A percentile compares a stretch with the other conserved stretches of the same genome.
Evolutionary conservation across 1,140 invertebrate species (phyloP).

Genomic region (Brachionus manjavacas): DNA sequence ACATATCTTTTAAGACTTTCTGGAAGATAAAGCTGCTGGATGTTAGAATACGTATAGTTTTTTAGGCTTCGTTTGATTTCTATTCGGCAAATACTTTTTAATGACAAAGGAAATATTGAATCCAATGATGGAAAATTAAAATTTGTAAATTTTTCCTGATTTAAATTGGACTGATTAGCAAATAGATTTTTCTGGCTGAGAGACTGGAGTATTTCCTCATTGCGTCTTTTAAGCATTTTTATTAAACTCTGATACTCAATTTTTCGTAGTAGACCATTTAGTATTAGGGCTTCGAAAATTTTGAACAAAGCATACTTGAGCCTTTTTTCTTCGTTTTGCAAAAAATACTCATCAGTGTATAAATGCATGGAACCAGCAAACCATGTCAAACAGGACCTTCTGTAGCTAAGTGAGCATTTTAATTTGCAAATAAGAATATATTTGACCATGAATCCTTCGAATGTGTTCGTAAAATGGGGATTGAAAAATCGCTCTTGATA

Average conservation of each 20-base stretch:
- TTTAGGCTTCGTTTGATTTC: background rate
- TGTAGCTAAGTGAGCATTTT: background rate
- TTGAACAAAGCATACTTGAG: background rate
- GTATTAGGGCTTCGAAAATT: background rate
- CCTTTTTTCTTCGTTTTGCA: background rate
- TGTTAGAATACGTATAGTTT: background rate
- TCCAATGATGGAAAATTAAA: background rate
- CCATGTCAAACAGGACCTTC: conserved; percentile 5
- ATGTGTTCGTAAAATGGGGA: background rate
- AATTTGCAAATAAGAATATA: conserved; percentile 1
- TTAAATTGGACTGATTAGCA: background rate
- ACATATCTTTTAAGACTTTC: background rate
- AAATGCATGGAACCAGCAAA: conserved; percentile 9
- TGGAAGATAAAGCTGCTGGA: background rate
- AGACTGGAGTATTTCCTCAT: background rate
- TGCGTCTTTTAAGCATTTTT: background rate
- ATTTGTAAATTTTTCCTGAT: background rate
- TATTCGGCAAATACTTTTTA: background rate
- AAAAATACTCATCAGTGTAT: conserved; percentile 29
- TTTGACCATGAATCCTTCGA: background rate
- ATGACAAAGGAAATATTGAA: background rate
- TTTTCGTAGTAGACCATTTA: background rate
- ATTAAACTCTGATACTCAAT: background rate
- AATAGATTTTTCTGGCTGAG: background rate
- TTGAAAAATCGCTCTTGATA: background rate